A percentile compares a stretch with the other conserved stretches of the same genome.
Conservation (phyloP, 2,113 vertebrate species). For the Porphyrio hochstetteri region DNA sequence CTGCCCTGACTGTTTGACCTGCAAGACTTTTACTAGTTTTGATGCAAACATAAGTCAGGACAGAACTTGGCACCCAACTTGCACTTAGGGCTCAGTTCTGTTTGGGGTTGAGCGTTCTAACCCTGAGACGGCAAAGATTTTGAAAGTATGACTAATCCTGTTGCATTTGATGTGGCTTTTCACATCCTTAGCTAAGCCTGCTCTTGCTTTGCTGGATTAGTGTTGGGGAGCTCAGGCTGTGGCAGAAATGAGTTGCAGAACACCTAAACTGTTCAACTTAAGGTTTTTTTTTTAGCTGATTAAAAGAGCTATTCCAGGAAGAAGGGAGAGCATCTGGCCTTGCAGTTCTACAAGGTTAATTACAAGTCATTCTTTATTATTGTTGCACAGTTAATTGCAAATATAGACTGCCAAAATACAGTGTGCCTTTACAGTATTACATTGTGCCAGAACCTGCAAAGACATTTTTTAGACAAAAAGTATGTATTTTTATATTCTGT, state of each 20-base stretch:
- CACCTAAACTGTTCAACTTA: not conserved
- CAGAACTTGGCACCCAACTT: not conserved
- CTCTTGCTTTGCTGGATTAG: slow-evolving; percentile 10
- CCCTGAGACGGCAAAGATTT: not conserved
- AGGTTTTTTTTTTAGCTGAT: not conserved
- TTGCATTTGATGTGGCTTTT: slow-evolving; percentile 19
- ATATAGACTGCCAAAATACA: not conserved
- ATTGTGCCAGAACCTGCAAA: slow-evolving; percentile 71
- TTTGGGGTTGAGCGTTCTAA: not conserved
- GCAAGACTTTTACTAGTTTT: not conserved
- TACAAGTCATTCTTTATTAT: not conserved
- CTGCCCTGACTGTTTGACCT: not conserved
- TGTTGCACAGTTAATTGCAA: slow-evolving; percentile 24
- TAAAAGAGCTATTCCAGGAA: not conserved
- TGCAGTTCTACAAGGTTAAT: not conserved
- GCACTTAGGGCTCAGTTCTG: not conserved
- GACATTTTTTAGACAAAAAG: slow-evolving; percentile 71
- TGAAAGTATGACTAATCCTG: not conserved
- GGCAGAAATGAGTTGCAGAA: not conserved
- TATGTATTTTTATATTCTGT: slow-evolving; percentile 83
- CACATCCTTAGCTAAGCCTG: not conserved
- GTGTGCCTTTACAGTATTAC: slow-evolving; percentile 68
- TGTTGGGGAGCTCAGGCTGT: not conserved
- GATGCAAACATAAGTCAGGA: not conserved
- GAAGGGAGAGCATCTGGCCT: not conserved